Evolutionary conservation across 2,888 invertebrate species (phyloP), one percentile per base, ranked within the genome.

Genomic region (Stomorhina lunata): DNA sequence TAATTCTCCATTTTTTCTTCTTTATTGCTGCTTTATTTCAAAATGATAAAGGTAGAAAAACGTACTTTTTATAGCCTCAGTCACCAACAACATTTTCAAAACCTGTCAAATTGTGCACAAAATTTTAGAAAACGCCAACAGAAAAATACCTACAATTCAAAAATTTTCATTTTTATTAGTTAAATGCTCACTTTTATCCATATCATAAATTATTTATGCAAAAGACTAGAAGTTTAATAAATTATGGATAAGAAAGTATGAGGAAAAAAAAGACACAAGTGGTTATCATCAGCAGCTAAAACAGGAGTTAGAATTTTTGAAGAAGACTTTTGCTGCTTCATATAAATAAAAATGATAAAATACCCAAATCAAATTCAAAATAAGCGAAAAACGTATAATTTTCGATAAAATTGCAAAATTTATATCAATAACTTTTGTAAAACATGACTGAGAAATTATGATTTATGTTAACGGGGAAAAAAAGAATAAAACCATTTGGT

Each of bases 361-460:
- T 48, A 45, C 1, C 2, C 2, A 7, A 6, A 17, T 12, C 5
- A 32, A 1, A 3, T 9, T 22, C 22, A 20, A 66, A 53, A 59
- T 43, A 48, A 22, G 29, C 32, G 32, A 66, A 15, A 40, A 55
- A 34, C 12, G 40, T 69, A 40, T 29, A 69, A 53, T 50, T 73
- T 61, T 48, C 45, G 68, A 53, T 72, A 76, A 66, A 61, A 55
- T 53, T 27, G 66, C 53, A 59, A 82, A 78, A 79, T 79, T 82
- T 79, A 82, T 82, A 82, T 82, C 82, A 76, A 82, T 79, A 82
- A 82, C 59, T 82, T 43, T 75, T 66, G 71, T 76, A 79, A 82
- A 82, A 82, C 82, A 82, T 82, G 79, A 59, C 72, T 69, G 82
- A 66, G 43, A 79, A 79, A 79, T 79, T 57, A 79, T 82, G 75